Conservation (phyloP, 2,888 invertebrate genomes). For the Habroteleia sp. region DNA sequence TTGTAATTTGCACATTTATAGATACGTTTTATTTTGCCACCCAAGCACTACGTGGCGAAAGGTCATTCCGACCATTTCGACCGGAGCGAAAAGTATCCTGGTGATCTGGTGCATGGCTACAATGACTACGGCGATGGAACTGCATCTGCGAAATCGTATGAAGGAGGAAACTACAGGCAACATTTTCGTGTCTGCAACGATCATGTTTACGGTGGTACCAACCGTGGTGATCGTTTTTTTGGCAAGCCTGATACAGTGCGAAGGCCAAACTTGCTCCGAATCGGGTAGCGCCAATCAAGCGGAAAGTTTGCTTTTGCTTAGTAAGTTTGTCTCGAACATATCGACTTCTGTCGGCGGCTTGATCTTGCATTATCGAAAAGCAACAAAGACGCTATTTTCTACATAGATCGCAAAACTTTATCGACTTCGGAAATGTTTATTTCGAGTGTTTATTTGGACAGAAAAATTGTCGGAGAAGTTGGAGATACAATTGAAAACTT, state of each 20-base stretch:
- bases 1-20: constrained; percentile 10
- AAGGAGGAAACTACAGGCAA: constrained; percentile 57
- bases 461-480: too few relatives aligned
- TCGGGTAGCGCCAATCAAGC: constrained; percentile 47
- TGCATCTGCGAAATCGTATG: constrained; percentile 66
- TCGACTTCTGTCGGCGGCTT: constrained; percentile 3
- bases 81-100: constrained; percentile 67
- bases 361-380: constrained; percentile 5
- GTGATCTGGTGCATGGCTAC: constrained; percentile 69
- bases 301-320: constrained; percentile 65
- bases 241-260: constrained; percentile 64
- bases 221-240: constrained; percentile 67
- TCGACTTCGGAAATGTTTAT: background rate
- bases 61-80: constrained; percentile 50
- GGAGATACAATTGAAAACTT: too few relatives aligned
- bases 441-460: too few relatives aligned
- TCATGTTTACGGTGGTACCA: constrained; percentile 69
- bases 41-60: constrained; percentile 53
- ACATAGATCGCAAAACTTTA: too few relatives aligned
- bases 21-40: constrained; percentile 67
- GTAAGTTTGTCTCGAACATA: constrained; percentile 56
- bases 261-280: constrained; percentile 44
- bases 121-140: constrained; percentile 69
- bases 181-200: constrained; percentile 70
- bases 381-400: constrained; percentile 4